A percentile compares a stretch with the other conserved stretches of the same genome.
Evolutionary conservation across 1,140 invertebrate species (phyloP).

Genomic region (Lutraria rhynchaena): DNA sequence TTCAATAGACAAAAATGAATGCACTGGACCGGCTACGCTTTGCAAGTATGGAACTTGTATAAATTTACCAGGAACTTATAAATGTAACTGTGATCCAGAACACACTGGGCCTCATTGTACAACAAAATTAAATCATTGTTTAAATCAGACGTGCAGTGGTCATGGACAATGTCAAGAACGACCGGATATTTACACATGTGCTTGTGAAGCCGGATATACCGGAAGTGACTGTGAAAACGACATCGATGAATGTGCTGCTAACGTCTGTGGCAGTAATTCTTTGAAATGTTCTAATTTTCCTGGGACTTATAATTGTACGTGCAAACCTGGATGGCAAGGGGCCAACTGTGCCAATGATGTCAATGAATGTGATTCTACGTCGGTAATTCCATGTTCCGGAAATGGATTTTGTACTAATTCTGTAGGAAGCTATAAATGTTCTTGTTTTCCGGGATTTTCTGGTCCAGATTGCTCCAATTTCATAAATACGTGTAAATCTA

Average conservation of each 20-base stretch:
- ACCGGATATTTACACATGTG: not conserved
- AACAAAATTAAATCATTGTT: not conserved
- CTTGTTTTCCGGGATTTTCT: slow-evolving; percentile 54
- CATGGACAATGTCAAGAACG: not conserved
- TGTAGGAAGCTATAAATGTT: slow-evolving; percentile 53
- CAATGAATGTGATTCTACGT: slow-evolving; percentile 40
- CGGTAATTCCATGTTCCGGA: slow-evolving; percentile 25
- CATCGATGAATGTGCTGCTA: slow-evolving; percentile 81
- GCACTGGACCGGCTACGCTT: not conserved
- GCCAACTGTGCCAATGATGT: slow-evolving; percentile 49
- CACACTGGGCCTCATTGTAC: not conserved
- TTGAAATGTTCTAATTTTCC: slow-evolving; percentile 18
- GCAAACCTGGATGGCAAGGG: slow-evolving; percentile 31
- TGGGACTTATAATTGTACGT: slow-evolving; percentile 38
- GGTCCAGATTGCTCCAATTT: slow-evolving; percentile 48
- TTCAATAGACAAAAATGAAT: slow-evolving; percentile 46
- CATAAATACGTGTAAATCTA: slow-evolving; percentile 12
- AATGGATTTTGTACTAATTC: slow-evolving; percentile 54
- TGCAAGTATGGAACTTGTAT: slow-evolving; percentile 10
- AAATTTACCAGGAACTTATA: slow-evolving; percentile 15
- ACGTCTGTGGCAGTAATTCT: slow-evolving; percentile 67
- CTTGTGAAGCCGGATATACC: slow-evolving; percentile 20
- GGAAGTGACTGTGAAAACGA: slow-evolving; percentile 59
- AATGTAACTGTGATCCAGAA: not conserved
- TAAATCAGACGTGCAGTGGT: slow-evolving; percentile 40